These are phyloP conservation scores for Holothuria scabra DNA, from an alignment of 53 echinoderm and acorn worm genomes.

Conservation along the genomic window DNA sequence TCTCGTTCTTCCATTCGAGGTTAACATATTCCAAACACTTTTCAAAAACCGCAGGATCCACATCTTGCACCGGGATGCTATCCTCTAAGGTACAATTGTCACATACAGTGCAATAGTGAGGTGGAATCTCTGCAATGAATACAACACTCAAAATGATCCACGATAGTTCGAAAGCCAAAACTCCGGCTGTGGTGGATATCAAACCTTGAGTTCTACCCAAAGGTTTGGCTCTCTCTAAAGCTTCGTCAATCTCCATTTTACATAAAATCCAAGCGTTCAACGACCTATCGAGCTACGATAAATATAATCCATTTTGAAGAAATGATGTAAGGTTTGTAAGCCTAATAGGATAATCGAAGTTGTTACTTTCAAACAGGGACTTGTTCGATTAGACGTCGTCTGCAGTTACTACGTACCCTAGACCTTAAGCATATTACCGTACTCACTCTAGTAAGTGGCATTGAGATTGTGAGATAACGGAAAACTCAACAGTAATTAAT, in stretches of 20 bases:
- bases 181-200: not conserved
- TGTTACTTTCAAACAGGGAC: not conserved
- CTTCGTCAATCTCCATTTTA: conserved; percentile 31
- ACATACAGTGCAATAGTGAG: conserved; percentile 18
- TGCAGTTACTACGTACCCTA: not conserved
- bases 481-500: too few species aligned
- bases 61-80: not conserved
- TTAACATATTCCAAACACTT: conserved; percentile 14
- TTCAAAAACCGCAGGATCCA: not conserved
- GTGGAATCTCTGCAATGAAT: conserved; percentile 24
- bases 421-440: not conserved
- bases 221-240: conserved; percentile 18
- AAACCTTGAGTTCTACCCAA: conserved; percentile 25
- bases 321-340: too few species aligned
- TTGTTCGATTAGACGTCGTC: not conserved
- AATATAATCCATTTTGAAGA: too few species aligned
- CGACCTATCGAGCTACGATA: too few species aligned
- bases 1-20: conserved; percentile 1
- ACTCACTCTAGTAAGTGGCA: too few species aligned
- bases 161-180: conserved; percentile 4
- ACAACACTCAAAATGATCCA: conserved; percentile 22
- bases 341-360: too few species aligned
- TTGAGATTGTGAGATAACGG: too few species aligned
- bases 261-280: too few species aligned
- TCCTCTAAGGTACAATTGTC: not conserved